Base-by-base conservation (phyloP, 2,113 vertebrate species). In the Phrynocephalus versicolor region DNA sequence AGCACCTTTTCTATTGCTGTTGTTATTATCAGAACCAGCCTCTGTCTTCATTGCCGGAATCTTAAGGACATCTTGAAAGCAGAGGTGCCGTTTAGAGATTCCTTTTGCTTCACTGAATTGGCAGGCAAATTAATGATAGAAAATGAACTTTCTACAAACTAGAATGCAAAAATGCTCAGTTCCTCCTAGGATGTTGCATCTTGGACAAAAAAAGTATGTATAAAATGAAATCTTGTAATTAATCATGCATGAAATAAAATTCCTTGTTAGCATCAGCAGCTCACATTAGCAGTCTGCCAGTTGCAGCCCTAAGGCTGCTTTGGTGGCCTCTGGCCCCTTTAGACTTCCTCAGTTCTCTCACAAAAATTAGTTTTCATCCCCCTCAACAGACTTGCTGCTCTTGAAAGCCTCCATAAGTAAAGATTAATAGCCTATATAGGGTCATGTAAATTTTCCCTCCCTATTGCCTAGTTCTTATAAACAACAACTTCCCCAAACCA, bases 221-320 rank as follows among this genome's bases (percentile, higher is more conserved):
- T 41, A 84, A 77, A 5, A 2, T 67, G 39, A 33, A 69, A 8
- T 10, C 39, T 33, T 69, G 13, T 57, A 25, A 16, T 71, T 23
- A 15, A 41, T 57, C 70, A 30, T 62, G 8, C 45, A 51, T 67
- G 82, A 67, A 86, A 33, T 88, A 85, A 51, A 86, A 73, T 57
- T 15, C 58, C 75, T 27, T 79, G 86, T 88, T 86, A 67, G 85
- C 74, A 81, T 88, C 85, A 92, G 73, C 39, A 76, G 13, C 14
- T 60, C 79, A 67, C 71, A 2, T 71, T 83, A 51, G 45, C 45
- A 51, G 10, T 51, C 5, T 51, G 45, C 10, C 45, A 51, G 10
- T 6, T 51, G 45, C 45, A 51, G 45, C 45, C 45, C 45, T 51
- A 51, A 51, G 45, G 45, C 45, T 51, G 45, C 45, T 51, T 10